Base-by-base conservation (phyloP, 2,113 vertebrate genomes). In the Oreocharis arfaki region DNA sequence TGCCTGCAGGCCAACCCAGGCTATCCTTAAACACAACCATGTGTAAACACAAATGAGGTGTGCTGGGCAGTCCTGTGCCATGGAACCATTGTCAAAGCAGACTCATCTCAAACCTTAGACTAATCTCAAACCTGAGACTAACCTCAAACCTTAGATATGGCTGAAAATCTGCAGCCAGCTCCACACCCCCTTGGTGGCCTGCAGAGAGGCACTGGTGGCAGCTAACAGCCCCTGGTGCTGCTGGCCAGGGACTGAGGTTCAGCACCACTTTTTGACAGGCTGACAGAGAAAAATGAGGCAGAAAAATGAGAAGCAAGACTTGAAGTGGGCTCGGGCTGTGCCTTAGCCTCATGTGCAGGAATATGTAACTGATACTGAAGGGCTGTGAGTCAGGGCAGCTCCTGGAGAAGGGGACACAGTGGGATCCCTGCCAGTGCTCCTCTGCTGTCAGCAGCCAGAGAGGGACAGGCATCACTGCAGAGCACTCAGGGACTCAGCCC, bases 181-280 rank as follows among this genome's bases (percentile, higher is more conserved):
- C 33, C 37, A 7, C 26, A 46, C 1, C 10, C 20, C 2, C 0
- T 6, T 49, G 1, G 0, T 35, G 74, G 57, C 69, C 78, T 39
- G 32, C 55, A n/a, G 46, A 49, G 53, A 13, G 52, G 6, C 37
- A 2, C 33, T 69, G 52, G 46, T 57, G 80, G 20, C 76, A 83
- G 50, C 41, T 16, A 6, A 18, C 7, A 81, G 35, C 52, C 3
- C 0, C 22, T 10, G 57, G 7, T 71, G 50, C 47, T 69, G 17
- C 57, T 53, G 61, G 41, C 71, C 16, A 16, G 37, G 18, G 39
- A 33, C 35, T 15, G 61, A 74, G 30, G 18, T 44, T 49, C 74
- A 60, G 30, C 61, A 32, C 13, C 0, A 0, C 39, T 33, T 68
- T 50, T 67, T 35, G 53, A 65, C 44, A 67, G 57, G 12, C 23